Base-by-base conservation (phyloP, 2,888 invertebrate genomes). In the Apantesis nais region DNA sequence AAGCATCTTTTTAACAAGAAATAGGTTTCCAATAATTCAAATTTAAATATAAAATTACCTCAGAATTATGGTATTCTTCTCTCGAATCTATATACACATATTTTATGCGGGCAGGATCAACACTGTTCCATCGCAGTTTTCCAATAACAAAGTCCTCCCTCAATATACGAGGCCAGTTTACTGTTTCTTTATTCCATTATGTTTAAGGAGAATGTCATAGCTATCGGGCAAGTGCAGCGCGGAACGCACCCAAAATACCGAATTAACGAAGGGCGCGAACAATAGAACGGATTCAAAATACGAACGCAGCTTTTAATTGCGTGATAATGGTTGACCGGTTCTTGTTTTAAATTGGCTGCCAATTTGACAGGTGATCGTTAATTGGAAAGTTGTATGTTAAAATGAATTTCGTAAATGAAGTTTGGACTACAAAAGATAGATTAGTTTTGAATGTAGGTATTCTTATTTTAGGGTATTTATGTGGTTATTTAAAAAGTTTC, bases 121-220 rank as follows among this genome's bases (percentile, higher is more conserved):
- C 14, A 80, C 69, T 22, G 58, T 41, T 75, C 34, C 48, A 19
- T 83, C 84, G 70, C 66, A 52, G 77, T 73, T 74, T 62, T 75
- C 77, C 81, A 83, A 86, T 93, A 92, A 92, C 93, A 89, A 92
- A 90, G 88, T 89, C 88, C 85, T 88, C 90, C 92, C 93, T 92
- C 88, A 86, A 83, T 81, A 86, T 88, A 90, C 90, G 92, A 88
- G 85, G 88, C 89, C 89, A 92, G 92, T 93, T 92, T 92, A 93
- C 93, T 92, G 93, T 93, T 94, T 93, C 94, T 94, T 94, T 93
- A 94, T 94, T 92, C 93, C 93, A 94, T 94, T 94, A 94, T 93
- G 90, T 89, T 93, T 92, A 93, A 93, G 93, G 89, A 92, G 92
- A 93, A 93, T 92, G 93, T 90, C 93, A 92, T 89, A 91, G 93